Percentiles rank a stretch among this genome's conserved stretches.
These are phyloP conservation scores for Crambe crambe DNA, from an alignment of 37 sponge, comb jelly and placozoan genomes.

Conservation along the genomic window DNA sequence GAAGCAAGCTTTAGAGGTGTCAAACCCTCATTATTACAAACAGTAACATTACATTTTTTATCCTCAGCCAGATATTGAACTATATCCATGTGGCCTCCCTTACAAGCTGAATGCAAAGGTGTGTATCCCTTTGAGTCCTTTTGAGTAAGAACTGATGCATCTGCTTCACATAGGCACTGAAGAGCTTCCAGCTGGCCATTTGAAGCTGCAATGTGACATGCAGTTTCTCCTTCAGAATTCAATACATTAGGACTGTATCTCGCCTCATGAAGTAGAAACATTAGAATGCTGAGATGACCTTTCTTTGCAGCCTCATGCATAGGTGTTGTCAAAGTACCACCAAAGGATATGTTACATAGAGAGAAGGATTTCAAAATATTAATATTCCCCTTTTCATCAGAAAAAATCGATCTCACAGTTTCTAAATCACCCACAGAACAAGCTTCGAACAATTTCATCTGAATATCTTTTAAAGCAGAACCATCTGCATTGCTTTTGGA, in stretches of 20 bases:
- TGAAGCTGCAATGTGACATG: constrained; percentile 79
- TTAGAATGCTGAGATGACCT: constrained; percentile 61
- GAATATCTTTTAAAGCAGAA: background rate
- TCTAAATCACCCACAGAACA: background rate
- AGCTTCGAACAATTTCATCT: background rate
- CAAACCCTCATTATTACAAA: background rate
- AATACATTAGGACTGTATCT: background rate
- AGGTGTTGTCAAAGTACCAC: constrained; percentile 7
- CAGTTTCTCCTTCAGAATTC: constrained; percentile 52
- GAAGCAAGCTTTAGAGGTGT: constrained; percentile 11
- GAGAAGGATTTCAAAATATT: too few relatives aligned
- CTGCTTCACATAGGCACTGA: constrained; percentile 14
- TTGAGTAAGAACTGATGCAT: background rate
- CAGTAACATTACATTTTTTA: background rate
- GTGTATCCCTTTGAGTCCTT: background rate
- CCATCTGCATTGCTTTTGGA: background rate
- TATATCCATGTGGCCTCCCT: background rate
- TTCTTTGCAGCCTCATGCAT: constrained; percentile 69
- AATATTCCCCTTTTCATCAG: background rate
- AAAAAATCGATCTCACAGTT: background rate
- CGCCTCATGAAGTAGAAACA: constrained; percentile 37
- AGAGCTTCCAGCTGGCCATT: constrained; percentile 67
- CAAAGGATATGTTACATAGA: too few relatives aligned
- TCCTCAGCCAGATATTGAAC: constrained; percentile 16
- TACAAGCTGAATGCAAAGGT: constrained; percentile 20